phyloP scores from a whole-genome alignment of 2,113 vertebrate genomes.

The Mesocricetus auratus region DNA sequence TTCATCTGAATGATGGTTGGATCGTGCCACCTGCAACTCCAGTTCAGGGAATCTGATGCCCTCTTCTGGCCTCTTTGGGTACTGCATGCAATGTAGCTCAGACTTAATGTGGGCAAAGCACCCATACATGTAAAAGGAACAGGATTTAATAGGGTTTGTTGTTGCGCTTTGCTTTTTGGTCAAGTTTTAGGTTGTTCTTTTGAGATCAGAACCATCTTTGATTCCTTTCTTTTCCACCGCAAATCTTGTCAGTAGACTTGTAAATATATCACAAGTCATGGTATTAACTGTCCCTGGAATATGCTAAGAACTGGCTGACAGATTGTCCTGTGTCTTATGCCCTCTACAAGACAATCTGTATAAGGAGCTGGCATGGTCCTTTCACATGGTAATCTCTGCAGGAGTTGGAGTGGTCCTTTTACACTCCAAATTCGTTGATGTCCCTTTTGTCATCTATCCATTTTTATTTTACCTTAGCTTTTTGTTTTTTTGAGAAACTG shows the following conservation, averaged over 20 bases:
- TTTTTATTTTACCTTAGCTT: not conserved
- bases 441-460: not conserved
- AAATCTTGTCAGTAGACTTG: slow-evolving; percentile 3
- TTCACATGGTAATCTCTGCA: not conserved
- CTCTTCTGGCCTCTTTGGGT: not conserved
- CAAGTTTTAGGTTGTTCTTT: slow-evolving; percentile 45
- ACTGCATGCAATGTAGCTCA: not conserved
- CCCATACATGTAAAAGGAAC: too few relatives aligned
- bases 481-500: not conserved
- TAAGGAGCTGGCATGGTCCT: not conserved
- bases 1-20: not conserved
- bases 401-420: not conserved
- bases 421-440: slow-evolving; percentile 9
- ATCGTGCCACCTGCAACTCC: not conserved
- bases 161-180: not conserved
- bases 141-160: not conserved
- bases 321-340: slow-evolving; percentile 24
- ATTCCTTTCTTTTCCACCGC: slow-evolving; percentile 18
- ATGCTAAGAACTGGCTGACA: slow-evolving; percentile 16
- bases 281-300: not conserved
- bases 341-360: not conserved
- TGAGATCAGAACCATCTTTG: slow-evolving; percentile 36
- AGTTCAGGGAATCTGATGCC: not conserved
- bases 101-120: not conserved
- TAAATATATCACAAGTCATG: slow-evolving; percentile 26